Percentiles rank a stretch among this genome's conserved stretches.
Conservation (phyloP, 2,113 vertebrate species). For the Dascyllus trimaculatus region DNA sequence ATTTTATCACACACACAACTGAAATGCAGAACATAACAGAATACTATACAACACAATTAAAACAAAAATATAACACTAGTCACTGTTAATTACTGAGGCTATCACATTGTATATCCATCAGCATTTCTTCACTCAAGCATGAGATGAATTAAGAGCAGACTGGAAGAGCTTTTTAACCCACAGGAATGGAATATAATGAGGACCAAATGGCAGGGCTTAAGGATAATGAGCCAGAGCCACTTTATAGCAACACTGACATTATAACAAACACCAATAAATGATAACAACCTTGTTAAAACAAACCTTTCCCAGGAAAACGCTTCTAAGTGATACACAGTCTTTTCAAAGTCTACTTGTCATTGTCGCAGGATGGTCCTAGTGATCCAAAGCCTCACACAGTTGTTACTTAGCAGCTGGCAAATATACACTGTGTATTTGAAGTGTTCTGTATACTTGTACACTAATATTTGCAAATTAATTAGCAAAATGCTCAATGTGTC, state of each 20-base stretch:
- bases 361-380: not conserved
- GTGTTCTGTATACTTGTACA: not conserved
- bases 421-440: not conserved
- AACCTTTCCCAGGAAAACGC: slow-evolving; percentile 46
- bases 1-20: slow-evolving; percentile 2
- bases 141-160: slow-evolving; percentile 43
- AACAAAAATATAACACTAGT: slow-evolving; percentile 15
- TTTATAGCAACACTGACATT: slow-evolving; percentile 69
- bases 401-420: not conserved
- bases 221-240: slow-evolving; percentile 67
- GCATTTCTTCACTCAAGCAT: slow-evolving; percentile 45
- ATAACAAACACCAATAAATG: slow-evolving; percentile 69
- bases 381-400: slow-evolving; percentile 1
- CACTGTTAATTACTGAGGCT: slow-evolving; percentile 12
- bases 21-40: not conserved
- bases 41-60: not conserved
- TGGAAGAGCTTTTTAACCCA: slow-evolving; percentile 52
- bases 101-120: slow-evolving; percentile 39
- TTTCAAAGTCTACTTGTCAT: slow-evolving; percentile 19
- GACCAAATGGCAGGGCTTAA: slow-evolving; percentile 66
- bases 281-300: slow-evolving; percentile 53
- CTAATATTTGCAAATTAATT: not conserved
- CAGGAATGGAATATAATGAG: slow-evolving; percentile 69
- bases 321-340: slow-evolving; percentile 1
- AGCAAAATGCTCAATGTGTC: not conserved